These are phyloP conservation scores for Cryptocephalus moraei DNA, from an alignment of 2,888 invertebrate genomes.

Conservation along the genomic window DNA sequence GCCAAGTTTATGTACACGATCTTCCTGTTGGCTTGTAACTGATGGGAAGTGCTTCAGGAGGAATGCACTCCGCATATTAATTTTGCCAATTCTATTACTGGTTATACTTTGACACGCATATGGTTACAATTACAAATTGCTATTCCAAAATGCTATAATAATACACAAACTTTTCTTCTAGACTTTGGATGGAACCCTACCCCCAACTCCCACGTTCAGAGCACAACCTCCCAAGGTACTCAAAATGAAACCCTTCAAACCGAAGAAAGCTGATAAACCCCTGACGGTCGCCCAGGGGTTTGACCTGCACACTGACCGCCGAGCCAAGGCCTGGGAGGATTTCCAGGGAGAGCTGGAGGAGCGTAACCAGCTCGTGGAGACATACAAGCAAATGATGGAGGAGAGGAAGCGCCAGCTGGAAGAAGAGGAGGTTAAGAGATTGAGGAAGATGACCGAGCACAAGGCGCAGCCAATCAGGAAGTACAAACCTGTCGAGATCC, in stretches of 20 bases:
- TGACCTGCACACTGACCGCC: conserved; percentile 51
- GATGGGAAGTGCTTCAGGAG: too few relatives aligned
- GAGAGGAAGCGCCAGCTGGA: conserved; percentile 29
- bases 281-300: conserved; percentile 43
- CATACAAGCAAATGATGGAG: conserved; percentile 8
- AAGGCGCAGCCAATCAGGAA: conserved; percentile 53
- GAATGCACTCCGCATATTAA: too few relatives aligned
- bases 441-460: conserved; percentile 49
- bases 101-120: too few relatives aligned
- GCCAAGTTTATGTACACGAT: too few relatives aligned
- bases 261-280: conserved; percentile 42
- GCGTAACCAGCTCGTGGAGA: conserved; percentile 38
- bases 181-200: background rate
- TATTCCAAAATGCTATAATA: too few relatives aligned
- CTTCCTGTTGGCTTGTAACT: too few relatives aligned
- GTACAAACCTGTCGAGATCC: conserved; percentile 41
- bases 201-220: conserved; percentile 40
- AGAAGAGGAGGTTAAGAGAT: conserved; percentile 40
- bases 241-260: conserved; percentile 54
- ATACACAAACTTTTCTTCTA: background rate
- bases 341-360: conserved; percentile 50
- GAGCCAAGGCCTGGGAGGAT: conserved; percentile 50
- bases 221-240: conserved; percentile 53
- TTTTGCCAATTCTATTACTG: too few relatives aligned
- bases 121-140: too few relatives aligned